Conservation (phyloP, 2,888 invertebrate genomes). For the Andrena minutula region DNA sequence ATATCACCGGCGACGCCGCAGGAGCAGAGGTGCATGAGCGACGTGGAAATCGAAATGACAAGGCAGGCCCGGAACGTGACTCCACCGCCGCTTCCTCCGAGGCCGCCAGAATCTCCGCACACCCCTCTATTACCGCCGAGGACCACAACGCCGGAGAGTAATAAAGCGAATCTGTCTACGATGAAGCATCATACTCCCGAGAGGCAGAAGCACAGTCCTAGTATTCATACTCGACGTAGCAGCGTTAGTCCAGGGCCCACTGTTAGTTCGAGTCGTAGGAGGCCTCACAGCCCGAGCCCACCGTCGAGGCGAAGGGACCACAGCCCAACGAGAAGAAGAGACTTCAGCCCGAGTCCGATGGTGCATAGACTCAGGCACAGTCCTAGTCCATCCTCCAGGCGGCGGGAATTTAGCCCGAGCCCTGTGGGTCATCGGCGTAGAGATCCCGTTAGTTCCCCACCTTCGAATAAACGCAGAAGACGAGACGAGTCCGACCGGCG, state of each 20-base stretch:
- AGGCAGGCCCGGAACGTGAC: constrained; percentile 73
- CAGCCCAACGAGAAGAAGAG: constrained; percentile 79
- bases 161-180: constrained; percentile 58
- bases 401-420: constrained; percentile 81
- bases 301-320: constrained; percentile 80
- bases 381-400: constrained; percentile 77
- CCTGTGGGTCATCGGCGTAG: constrained; percentile 78
- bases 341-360: constrained; percentile 79
- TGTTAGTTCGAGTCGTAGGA: constrained; percentile 72
- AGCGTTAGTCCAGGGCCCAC: constrained; percentile 71
- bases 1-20: constrained; percentile 88
- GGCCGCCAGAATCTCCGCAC: constrained; percentile 88
- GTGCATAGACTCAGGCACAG: constrained; percentile 80
- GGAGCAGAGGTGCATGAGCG: constrained; percentile 81
- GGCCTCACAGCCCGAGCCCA: constrained; percentile 83
- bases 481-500: constrained; percentile 84
- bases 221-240: constrained; percentile 71
- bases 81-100: constrained; percentile 72
- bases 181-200: constrained; percentile 73
- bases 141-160: constrained; percentile 77
- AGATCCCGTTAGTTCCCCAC: constrained; percentile 81
- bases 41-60: constrained; percentile 82
- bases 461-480: constrained; percentile 84
- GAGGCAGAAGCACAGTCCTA: constrained; percentile 73
- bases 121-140: constrained; percentile 89